These are phyloP conservation scores for Micromys minutus DNA, from an alignment of 2,113 vertebrate genomes.

Conservation along the genomic window DNA sequence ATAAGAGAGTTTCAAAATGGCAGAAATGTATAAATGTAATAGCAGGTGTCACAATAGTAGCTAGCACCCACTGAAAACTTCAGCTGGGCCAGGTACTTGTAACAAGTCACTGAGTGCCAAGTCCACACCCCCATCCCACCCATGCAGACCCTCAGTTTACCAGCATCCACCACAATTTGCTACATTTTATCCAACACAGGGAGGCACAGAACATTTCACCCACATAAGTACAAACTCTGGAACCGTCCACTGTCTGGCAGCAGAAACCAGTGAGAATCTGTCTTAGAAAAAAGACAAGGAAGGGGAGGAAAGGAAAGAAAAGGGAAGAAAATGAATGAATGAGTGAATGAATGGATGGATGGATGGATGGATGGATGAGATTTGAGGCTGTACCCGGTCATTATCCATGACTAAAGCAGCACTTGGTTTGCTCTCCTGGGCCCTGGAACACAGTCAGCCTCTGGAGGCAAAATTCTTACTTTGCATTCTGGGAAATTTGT, in stretches of 20 bases:
- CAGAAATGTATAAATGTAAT: neutral
- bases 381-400: neutral
- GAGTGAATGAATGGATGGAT: no score
- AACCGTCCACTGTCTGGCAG: neutral
- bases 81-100: neutral
- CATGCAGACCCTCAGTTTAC: fast-evolving
- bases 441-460: neutral
- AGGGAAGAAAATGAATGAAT: neutral
- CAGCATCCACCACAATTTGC: neutral
- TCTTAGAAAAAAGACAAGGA: neutral
- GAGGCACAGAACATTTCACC: neutral
- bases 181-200: neutral
- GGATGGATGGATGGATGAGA: neutral
- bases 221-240: neutral
- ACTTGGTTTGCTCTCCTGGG: neutral
- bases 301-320: neutral
- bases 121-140: neutral
- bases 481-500: neutral
- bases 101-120: neutral
- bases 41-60: neutral
- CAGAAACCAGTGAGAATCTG: neutral
- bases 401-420: neutral
- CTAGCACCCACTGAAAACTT: neutral
- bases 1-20: constrained; percentile 19
- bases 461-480: neutral